These are phyloP conservation scores for Ferrisia virgata DNA, from an alignment of 2,888 invertebrate genomes.

Conservation along the genomic window DNA sequence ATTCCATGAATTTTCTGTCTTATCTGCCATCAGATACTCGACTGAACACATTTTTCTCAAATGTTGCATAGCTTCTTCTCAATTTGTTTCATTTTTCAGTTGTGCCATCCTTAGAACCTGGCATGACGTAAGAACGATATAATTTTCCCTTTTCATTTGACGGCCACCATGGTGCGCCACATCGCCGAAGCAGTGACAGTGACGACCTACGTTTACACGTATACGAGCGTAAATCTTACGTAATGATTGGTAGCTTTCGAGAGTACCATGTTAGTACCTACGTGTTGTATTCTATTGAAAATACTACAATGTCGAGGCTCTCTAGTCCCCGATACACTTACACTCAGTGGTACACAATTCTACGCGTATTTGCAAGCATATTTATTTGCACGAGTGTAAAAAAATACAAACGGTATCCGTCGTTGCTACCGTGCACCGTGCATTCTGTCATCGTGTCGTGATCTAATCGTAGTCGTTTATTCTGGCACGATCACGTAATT, in stretches of 20 bases:
- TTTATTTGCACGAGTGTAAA: background rate
- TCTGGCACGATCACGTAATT: conserved; percentile 9
- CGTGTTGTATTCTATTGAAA: background rate
- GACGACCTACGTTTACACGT: background rate
- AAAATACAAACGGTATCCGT: background rate
- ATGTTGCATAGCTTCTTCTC: too few relatives aligned
- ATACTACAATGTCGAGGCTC: conserved; percentile 5
- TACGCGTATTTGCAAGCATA: too few relatives aligned
- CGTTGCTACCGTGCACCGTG: background rate
- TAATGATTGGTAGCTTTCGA: background rate
- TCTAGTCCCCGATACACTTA: too few relatives aligned
- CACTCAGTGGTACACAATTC: background rate
- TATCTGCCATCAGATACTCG: too few relatives aligned
- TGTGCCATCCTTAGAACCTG: too few relatives aligned
- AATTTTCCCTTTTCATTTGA: conserved; percentile 10
- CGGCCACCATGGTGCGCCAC: background rate
- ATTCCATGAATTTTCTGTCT: too few relatives aligned
- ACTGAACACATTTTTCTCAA: too few relatives aligned
- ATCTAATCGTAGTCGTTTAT: background rate
- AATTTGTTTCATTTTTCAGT: too few relatives aligned
- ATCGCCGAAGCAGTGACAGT: background rate
- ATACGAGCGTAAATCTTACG: background rate
- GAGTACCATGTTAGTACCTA: background rate
- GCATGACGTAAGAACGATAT: background rate
- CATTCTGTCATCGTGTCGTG: background rate